These are phyloP conservation scores for Coelopa pilipes DNA, from an alignment of 2,888 invertebrate species.

Conservation along the genomic window DNA sequence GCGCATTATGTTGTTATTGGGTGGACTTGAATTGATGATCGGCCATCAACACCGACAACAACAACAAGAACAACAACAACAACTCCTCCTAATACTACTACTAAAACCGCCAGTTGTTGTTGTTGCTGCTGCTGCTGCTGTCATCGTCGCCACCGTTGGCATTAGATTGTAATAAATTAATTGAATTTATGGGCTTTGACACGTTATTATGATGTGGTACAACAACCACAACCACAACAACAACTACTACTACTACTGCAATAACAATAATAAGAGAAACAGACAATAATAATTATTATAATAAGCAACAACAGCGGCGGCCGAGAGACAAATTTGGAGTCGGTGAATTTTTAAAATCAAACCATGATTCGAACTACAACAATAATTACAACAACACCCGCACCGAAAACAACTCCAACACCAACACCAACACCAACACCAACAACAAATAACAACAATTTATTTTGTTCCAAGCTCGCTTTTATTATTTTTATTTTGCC, in stretches of 20 bases:
- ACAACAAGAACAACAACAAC: conserved; percentile 3
- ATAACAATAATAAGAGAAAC: conserved; percentile 6
- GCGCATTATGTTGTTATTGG: conserved; percentile 21
- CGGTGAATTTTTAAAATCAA: too few relatives aligned
- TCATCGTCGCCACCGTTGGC: conserved; percentile 44
- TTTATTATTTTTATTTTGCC: background rate
- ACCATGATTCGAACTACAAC: too few relatives aligned
- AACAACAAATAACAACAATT: background rate
- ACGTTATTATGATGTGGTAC: conserved; percentile 55
- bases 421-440: too few relatives aligned
- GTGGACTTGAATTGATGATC: conserved; percentile 32
- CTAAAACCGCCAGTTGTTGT: background rate
- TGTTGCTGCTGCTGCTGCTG: conserved; percentile 24
- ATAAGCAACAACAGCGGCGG: conserved; percentile 10
- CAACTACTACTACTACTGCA: conserved; percentile 33
- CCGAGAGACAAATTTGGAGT: background rate
- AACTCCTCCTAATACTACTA: background rate
- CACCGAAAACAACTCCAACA: too few relatives aligned
- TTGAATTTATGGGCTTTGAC: conserved; percentile 60
- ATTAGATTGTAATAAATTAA: conserved; percentile 61
- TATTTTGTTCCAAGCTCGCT: background rate
- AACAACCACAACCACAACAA: conserved; percentile 4
- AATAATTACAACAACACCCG: background rate
- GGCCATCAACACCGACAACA: background rate
- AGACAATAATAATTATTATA: conserved; percentile 3